Base-by-base conservation (phyloP, 2,888 invertebrate genomes). In the Lasiommata megera region DNA sequence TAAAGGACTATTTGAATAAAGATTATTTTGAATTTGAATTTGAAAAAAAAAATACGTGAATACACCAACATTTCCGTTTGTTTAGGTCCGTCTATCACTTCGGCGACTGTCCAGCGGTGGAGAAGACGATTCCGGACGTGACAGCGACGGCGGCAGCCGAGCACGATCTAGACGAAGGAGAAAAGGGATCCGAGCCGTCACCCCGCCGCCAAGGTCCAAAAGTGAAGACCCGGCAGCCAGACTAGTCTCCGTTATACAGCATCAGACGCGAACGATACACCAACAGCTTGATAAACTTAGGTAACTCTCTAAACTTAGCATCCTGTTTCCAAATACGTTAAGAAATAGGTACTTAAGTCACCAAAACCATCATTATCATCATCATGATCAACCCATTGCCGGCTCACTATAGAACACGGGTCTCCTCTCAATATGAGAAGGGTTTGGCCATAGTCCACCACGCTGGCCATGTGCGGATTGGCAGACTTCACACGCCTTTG, bases 121-220 rank as follows among this genome's bases (percentile, higher is more conserved):
- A 0, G 91, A 91, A 68, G 91, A 91, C 1, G 91, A 91, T 62
- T 91, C 91, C 0, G 91, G 91, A 1, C 73, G 91, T 0, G 91
- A 91, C 67, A 91, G 91, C 61, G 90, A 90, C 37, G 82, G 80
- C 0, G 85, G 87, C 38, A 84, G 86, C 54, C 71, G 85, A 6
- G 72, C 76, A 0, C 81, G 79, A 0, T 74, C 76, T 0, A 70
- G 87, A 29, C 67, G 89, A 40, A 70, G 88, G 17, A 69, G 82
- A 47, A 73, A 78, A 55, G 79, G 80, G 0, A 56, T 75, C 1
- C 71, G 87, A 12, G 68, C 84, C 0, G 77, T 76, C 31, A 85
- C 86, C 0, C 85, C 88, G 0, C 87, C 88, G 0, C 83, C 86
- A 0, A 69, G 79, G n/a, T 72, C 80, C 1, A 79, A 70, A 57